A percentile compares a stretch with the other conserved stretches of the same genome.
Evolutionary conservation across 2,797 vertebrate species (phyloP).

Genomic region (Jordanella pulchra): DNA sequence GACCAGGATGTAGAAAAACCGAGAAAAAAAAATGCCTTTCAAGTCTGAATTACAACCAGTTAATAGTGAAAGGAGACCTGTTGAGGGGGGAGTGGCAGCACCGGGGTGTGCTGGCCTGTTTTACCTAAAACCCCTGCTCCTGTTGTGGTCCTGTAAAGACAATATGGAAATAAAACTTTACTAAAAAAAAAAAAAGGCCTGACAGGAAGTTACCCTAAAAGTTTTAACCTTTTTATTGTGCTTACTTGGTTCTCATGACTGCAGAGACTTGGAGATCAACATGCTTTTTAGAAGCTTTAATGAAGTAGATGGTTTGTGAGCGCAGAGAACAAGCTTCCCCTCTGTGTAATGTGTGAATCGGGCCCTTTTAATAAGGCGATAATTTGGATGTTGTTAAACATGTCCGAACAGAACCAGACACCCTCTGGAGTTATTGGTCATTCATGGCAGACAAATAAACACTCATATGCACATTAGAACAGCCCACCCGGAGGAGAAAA

Average conservation of each 20-base stretch:
- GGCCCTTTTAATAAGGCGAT: constrained; percentile 67
- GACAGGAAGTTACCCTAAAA: constrained; percentile 71
- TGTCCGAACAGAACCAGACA: constrained; percentile 62
- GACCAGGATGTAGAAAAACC: constrained; percentile 42
- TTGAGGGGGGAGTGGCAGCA: constrained; percentile 67
- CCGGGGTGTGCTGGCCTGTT: constrained; percentile 12
- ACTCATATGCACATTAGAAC: constrained; percentile 47
- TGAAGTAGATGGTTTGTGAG: constrained; percentile 11
- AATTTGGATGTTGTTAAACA: constrained; percentile 68
- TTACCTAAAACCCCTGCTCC: constrained; percentile 15
- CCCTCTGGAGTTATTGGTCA: constrained; percentile 57
- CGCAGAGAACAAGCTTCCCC: constrained; percentile 33
- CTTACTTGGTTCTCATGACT: constrained; percentile 23
- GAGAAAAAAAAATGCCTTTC: constrained; percentile 71
- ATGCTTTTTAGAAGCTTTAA: constrained; percentile 11
- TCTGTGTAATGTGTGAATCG: constrained; percentile 52
- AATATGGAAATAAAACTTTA: constrained; percentile 1
- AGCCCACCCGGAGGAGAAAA: constrained; percentile 28
- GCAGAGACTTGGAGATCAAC: neutral
- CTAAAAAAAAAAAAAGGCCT: constrained; percentile 65
- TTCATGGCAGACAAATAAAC: constrained; percentile 67
- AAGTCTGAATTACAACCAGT: constrained; percentile 76
- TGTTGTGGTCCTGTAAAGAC: constrained; percentile 46
- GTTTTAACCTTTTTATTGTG: constrained; percentile 56
- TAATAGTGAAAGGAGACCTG: constrained; percentile 82